Conservation (phyloP, 2,797 vertebrate species). For the Notolepis coatsorum region DNA sequence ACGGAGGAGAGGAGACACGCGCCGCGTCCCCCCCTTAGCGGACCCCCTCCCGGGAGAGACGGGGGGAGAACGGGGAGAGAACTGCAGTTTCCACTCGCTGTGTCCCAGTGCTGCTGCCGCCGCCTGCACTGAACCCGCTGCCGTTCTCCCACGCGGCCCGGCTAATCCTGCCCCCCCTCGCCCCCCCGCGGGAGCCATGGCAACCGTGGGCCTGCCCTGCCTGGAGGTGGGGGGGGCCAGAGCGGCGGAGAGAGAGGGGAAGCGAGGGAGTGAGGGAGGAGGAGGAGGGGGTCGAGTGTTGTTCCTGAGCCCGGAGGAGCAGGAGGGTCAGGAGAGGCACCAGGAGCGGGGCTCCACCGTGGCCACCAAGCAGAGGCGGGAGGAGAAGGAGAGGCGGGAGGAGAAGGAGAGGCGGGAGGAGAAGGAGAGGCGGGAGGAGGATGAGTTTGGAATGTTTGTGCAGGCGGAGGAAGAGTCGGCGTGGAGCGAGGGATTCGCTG, state of each 20-base stretch:
- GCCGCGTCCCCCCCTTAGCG: background rate
- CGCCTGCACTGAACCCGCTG: constrained; percentile 46
- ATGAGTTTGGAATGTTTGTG: constrained; percentile 83
- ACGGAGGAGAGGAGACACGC: background rate
- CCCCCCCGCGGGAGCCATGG: constrained; percentile 68
- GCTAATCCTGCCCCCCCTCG: constrained; percentile 71
- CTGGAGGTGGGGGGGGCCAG: constrained; percentile 39
- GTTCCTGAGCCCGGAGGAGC: constrained; percentile 16
- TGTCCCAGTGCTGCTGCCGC: constrained; percentile 16
- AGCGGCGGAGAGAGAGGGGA: background rate
- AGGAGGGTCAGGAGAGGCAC: constrained; percentile 41
- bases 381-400: no score
- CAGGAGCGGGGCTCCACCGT: constrained; percentile 52
- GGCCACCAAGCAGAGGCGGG: constrained; percentile 49
- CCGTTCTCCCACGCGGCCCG: constrained; percentile 28
- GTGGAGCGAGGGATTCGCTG: constrained; percentile 63
- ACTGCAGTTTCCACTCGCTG: constrained; percentile 39
- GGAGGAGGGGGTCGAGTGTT: background rate
- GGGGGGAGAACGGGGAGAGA: background rate
- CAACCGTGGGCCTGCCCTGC: constrained; percentile 65
- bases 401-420: constrained; percentile 34
- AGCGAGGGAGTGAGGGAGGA: constrained; percentile 25
- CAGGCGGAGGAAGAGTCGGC: constrained; percentile 73
- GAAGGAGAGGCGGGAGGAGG: constrained; percentile 61
- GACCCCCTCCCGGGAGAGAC: background rate